These are phyloP conservation scores for Gymnobelideus leadbeateri DNA, from an alignment of 2,113 vertebrate species.

Conservation along the genomic window DNA sequence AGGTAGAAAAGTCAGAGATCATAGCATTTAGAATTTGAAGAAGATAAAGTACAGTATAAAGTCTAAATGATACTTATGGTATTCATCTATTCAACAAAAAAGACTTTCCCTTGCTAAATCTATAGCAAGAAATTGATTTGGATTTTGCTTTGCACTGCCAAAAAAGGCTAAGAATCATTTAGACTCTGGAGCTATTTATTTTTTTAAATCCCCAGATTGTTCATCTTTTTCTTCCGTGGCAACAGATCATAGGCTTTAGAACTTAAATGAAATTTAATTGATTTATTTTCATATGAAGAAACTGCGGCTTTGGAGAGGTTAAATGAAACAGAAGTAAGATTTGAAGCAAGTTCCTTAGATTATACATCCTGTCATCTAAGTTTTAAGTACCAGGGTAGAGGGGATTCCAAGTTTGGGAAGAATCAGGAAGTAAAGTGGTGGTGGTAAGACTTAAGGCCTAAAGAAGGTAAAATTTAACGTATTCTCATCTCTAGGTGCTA, in stretches of 20 bases:
- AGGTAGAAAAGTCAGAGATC: background rate
- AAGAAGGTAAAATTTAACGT: background rate
- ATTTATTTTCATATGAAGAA: too few species aligned
- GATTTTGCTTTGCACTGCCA: background rate
- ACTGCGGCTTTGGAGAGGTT: too few species aligned
- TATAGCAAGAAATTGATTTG: accelerated
- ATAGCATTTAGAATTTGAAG: background rate
- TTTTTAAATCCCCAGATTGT: background rate
- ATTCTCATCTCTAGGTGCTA: background rate
- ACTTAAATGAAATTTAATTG: too few species aligned
- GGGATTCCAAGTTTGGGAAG: background rate
- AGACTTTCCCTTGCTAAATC: background rate
- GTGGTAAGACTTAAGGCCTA: background rate
- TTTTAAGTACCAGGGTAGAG: background rate
- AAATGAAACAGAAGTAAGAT: too few species aligned
- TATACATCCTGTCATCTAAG: background rate
- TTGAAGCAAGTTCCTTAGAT: background rate
- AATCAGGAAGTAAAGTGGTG: background rate
- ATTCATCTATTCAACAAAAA: background rate
- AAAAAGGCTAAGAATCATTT: background rate
- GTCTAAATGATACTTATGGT: background rate
- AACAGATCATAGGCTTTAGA: background rate
- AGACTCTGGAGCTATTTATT: background rate
- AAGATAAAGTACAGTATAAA: accelerated
- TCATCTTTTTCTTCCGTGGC: background rate